Conservation (phyloP, 2,888 invertebrate genomes). For the Pardosa pseudoannulata region DNA sequence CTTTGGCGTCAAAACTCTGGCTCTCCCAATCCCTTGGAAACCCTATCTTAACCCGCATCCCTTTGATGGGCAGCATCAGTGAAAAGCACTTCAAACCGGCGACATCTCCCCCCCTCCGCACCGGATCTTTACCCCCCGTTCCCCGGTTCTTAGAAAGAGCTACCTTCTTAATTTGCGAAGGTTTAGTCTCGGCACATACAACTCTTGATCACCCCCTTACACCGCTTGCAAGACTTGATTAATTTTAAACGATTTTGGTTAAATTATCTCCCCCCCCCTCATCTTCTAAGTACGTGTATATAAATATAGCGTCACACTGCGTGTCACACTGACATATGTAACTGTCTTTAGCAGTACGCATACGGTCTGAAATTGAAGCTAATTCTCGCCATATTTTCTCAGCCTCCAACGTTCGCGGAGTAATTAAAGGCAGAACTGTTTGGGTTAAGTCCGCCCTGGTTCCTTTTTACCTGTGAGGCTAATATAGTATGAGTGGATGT, state of each 20-base stretch:
- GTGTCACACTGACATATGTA: constrained; percentile 49
- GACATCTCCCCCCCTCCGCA: constrained; percentile 35
- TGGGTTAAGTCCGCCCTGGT: constrained; percentile 1
- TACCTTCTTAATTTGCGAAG: constrained; percentile 69
- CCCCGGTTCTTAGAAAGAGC: not conserved
- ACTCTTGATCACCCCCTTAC: constrained; percentile 17
- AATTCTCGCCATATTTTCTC: constrained; percentile 66
- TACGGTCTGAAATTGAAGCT: constrained; percentile 49
- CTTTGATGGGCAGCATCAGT: constrained; percentile 66
- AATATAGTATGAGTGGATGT: constrained; percentile 34
- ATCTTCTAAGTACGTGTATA: constrained; percentile 9
- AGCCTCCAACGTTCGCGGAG: constrained; percentile 33
- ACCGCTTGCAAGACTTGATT: constrained; percentile 43
- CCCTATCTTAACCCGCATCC: constrained; percentile 41
- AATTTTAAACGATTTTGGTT: constrained; percentile 72
- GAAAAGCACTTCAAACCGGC: constrained; percentile 67
- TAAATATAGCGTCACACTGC: constrained; percentile 38
- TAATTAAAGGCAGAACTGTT: constrained; percentile 55
- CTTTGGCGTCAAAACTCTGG: constrained; percentile 30
- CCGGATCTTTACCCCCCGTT: not conserved
- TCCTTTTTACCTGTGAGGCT: constrained; percentile 47
- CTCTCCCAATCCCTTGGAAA: constrained; percentile 29
- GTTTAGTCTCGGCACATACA: constrained; percentile 65
- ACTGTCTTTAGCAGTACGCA: constrained; percentile 37
- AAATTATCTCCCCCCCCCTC: constrained; percentile 58